phyloP scores from a whole-genome alignment of 2,113 vertebrate genomes.

The Sclerurus mexicanus region DNA sequence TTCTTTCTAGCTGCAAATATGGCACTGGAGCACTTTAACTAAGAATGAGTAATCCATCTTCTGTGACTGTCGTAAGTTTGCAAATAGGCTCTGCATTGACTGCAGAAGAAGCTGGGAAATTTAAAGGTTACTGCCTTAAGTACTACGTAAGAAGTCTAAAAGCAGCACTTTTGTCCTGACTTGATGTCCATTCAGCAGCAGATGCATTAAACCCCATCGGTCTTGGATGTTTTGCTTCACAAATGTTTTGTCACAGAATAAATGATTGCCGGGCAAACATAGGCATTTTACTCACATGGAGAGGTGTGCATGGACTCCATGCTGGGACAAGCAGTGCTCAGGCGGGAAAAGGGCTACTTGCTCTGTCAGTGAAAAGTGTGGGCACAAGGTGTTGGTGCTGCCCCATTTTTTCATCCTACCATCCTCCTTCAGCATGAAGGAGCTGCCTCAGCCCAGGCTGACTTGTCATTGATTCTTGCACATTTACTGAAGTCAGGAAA shows the following conservation, averaged over 20 bases:
- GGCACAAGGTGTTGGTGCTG: background rate
- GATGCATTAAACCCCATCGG: background rate
- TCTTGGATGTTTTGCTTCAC: background rate
- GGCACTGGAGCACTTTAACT: background rate
- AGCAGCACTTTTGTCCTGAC: no score
- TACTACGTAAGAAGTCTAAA: background rate
- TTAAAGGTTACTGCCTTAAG: background rate
- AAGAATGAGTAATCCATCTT: background rate
- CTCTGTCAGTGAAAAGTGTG: no score
- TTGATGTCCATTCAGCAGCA: accelerated
- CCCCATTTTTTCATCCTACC: background rate
- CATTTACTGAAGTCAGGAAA: background rate
- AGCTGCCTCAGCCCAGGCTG: background rate
- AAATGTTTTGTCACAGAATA: background rate
- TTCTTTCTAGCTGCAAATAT: background rate
- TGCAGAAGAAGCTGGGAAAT: background rate
- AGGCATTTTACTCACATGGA: background rate
- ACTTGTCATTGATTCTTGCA: background rate
- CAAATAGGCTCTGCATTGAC: background rate
- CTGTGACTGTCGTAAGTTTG: background rate
- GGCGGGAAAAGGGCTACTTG: background rate
- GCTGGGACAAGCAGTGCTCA: no score
- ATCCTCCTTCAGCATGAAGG: background rate
- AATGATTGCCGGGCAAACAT: accelerated
- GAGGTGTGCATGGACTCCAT: background rate